phyloP scores from a whole-genome alignment of 2,797 vertebrate species.

The Darevskia mixta region DNA sequence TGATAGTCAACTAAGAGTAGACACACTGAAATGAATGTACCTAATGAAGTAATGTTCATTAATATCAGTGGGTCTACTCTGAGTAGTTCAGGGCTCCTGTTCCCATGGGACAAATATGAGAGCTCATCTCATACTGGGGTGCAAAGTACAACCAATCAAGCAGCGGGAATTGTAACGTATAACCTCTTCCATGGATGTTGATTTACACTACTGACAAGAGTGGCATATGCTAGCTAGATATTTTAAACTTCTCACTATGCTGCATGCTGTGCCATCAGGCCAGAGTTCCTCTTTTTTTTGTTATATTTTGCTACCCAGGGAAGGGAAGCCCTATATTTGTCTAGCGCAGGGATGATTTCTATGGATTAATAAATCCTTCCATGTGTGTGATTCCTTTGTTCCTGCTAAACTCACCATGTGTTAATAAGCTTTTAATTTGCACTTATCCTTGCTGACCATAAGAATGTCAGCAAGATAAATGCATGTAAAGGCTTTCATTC shows the following conservation, averaged over 20 bases:
- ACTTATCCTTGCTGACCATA: background rate
- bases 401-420: background rate
- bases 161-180: background rate
- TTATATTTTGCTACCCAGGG: background rate
- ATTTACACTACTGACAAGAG: background rate
- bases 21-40: no score
- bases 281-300: background rate
- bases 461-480: background rate
- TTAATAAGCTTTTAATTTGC: slow-evolving; percentile 8
- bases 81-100: no score
- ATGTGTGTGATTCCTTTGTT: background rate
- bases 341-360: background rate
- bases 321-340: background rate
- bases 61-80: no score
- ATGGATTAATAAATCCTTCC: background rate
- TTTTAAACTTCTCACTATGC: background rate
- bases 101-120: background rate
- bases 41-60: no score
- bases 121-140: background rate
- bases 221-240: background rate
- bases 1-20: no score
- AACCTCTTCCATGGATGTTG: background rate
- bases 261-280: background rate
- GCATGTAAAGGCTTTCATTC: background rate
- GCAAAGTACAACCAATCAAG: background rate